These are phyloP conservation scores for Ceriagrion tenellum DNA, from an alignment of 2,888 invertebrate genomes.

Conservation along the genomic window DNA sequence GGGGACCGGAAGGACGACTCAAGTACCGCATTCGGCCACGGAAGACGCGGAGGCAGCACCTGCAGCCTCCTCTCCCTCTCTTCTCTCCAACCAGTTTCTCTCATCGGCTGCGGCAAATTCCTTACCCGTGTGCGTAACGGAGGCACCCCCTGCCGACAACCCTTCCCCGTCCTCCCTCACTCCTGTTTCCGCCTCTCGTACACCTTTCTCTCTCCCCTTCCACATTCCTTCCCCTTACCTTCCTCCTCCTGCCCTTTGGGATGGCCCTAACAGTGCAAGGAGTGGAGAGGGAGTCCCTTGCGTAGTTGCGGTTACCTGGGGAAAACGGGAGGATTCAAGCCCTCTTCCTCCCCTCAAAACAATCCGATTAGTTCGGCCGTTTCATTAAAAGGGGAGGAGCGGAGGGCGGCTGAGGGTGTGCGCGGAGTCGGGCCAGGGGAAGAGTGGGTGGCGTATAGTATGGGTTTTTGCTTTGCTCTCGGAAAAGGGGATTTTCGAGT, in stretches of 20 bases:
- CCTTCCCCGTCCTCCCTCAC: no score
- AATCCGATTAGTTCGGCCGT: constrained; percentile 66
- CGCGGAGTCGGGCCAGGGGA: no score
- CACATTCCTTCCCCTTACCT: neutral
- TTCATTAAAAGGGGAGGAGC: constrained; percentile 34
- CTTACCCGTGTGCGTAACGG: neutral
- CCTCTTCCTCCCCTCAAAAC: neutral
- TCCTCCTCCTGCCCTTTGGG: neutral
- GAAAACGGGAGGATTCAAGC: neutral
- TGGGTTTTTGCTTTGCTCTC: neutral
- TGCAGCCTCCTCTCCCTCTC: neutral
- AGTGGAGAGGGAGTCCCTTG: neutral
- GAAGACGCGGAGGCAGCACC: neutral
- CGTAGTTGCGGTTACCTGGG: constrained; percentile 51
- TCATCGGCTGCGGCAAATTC: neutral
- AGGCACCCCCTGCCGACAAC: no score
- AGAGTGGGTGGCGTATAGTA: no score
- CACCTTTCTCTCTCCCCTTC: neutral
- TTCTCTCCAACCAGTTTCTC: neutral
- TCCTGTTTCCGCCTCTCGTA: neutral
- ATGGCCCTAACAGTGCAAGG: neutral
- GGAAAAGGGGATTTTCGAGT: constrained; percentile 16
- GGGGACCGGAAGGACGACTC: neutral
- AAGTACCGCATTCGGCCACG: constrained; percentile 4
- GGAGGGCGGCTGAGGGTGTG: neutral